Evolutionary conservation across 2,113 vertebrate genomes (phyloP).

Genomic region (Corynorhinus townsendii): DNA sequence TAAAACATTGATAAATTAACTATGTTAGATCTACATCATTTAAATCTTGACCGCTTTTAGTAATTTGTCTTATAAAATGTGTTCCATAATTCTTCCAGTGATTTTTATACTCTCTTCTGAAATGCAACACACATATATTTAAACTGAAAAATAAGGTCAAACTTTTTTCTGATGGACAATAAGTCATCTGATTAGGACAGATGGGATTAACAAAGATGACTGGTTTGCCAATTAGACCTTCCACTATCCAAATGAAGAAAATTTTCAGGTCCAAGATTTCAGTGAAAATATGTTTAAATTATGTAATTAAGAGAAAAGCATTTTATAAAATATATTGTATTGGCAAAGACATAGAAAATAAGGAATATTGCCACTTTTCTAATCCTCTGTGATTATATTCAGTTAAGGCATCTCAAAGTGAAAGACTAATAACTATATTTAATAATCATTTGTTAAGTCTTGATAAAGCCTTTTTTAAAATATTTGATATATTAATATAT

Average conservation of each 20-base stretch:
- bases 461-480: background rate
- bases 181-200: background rate
- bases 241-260: background rate
- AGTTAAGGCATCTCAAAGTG: background rate
- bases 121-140: background rate
- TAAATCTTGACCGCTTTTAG: slow-evolving; percentile 18
- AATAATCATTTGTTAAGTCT: background rate
- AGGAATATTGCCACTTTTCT: background rate
- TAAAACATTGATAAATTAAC: slow-evolving; percentile 38
- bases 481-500: background rate
- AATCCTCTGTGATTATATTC: background rate
- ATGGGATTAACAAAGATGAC: background rate
- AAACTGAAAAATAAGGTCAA: slow-evolving; percentile 12
- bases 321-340: background rate
- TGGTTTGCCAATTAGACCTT: background rate
- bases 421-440: background rate
- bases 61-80: slow-evolving; percentile 25
- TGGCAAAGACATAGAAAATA: background rate
- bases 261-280: background rate
- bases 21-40: slow-evolving; percentile 7
- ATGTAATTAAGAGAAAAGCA: slow-evolving; percentile 14
- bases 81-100: background rate
- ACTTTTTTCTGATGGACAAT: slow-evolving; percentile 24
- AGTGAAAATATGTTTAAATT: slow-evolving; percentile 18
- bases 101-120: background rate